A percentile compares a stretch with the other conserved stretches of the same genome.
phyloP scores from a whole-genome alignment of 2,888 invertebrate species.

The Amblyjoppa proteus region DNA sequence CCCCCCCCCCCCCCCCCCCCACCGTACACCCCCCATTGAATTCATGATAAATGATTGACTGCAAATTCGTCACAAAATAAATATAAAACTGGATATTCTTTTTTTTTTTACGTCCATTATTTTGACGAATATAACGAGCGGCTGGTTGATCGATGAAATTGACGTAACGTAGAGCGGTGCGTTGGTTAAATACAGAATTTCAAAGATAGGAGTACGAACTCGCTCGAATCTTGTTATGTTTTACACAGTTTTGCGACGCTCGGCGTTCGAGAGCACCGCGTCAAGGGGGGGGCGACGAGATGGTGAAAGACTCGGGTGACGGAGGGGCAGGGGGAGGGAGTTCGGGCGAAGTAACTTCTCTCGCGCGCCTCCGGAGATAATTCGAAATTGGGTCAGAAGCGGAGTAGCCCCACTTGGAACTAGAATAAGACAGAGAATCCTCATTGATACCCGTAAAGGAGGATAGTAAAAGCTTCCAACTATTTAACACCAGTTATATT shows the following conservation, averaged over 20 bases:
- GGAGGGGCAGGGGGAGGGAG: slow-evolving; percentile 4
- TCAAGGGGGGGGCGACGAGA: slow-evolving; percentile 43
- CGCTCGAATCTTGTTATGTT: slow-evolving; percentile 57
- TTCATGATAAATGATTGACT: slow-evolving; percentile 33
- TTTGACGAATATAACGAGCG: not conserved
- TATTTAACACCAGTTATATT: slow-evolving; percentile 55
- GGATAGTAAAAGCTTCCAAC: slow-evolving; percentile 55
- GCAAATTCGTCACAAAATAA: not conserved
- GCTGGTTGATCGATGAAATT: not conserved
- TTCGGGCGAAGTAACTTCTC: slow-evolving; percentile 55
- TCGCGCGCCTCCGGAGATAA: slow-evolving; percentile 67
- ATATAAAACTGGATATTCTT: not conserved
- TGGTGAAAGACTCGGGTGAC: slow-evolving; percentile 34
- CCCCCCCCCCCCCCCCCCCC: too few relatives aligned
- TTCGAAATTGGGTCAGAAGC: slow-evolving; percentile 70
- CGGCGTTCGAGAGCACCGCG: slow-evolving; percentile 25
- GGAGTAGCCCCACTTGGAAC: slow-evolving; percentile 63
- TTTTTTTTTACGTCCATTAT: not conserved
- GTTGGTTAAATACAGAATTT: not conserved
- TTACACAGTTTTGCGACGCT: slow-evolving; percentile 50
- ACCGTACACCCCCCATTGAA: not conserved
- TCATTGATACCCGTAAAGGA: slow-evolving; percentile 66
- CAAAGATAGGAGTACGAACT: slow-evolving; percentile 19
- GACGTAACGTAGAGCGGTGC: not conserved
- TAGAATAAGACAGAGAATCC: slow-evolving; percentile 46